Evolutionary conservation across 2,888 invertebrate genomes (phyloP).

Genomic region (Apoderus coryli): DNA sequence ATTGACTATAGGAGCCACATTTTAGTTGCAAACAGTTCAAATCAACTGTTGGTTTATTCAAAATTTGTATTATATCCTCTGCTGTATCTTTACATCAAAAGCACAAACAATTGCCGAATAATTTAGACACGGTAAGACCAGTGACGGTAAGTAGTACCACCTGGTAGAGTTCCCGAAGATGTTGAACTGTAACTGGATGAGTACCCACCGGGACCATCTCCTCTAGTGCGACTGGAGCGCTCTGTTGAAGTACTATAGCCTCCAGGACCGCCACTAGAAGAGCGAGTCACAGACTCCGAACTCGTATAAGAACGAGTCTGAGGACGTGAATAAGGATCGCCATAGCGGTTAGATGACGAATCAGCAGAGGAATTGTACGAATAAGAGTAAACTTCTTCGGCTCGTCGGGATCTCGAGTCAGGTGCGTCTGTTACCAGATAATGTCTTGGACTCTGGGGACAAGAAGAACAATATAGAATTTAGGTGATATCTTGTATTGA

Average conservation of each 20-base stretch:
- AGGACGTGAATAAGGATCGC: conserved; percentile 44
- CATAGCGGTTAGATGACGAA: conserved; percentile 33
- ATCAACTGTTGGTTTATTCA: no score
- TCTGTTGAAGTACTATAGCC: conserved; percentile 58
- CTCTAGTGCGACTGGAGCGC: conserved; percentile 52
- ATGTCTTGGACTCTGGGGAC: conserved; percentile 75
- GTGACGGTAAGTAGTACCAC: conserved; percentile 71
- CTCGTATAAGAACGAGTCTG: conserved; percentile 48
- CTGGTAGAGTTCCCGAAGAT: conserved; percentile 65
- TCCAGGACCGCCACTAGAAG: conserved; percentile 52
- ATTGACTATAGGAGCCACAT: no score
- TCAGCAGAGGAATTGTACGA: conserved; percentile 54
- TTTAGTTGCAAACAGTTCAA: no score
- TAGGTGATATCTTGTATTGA: no score
- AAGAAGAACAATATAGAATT: no score
- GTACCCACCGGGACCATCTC: conserved; percentile 65
- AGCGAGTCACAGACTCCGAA: conserved; percentile 52
- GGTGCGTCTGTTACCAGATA: conserved; percentile 71
- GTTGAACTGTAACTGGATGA: conserved; percentile 62
- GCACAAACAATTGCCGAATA: conserved; percentile 7
- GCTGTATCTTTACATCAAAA: no score
- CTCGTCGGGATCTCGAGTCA: conserved; percentile 50
- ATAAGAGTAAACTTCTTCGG: conserved; percentile 77
- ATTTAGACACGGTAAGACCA: conserved; percentile 75
- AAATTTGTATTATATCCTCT: no score